Evolutionary conservation across 2,888 invertebrate species (phyloP), one percentile per base, ranked within the genome.

Genomic region (Diachrysia chrysitis): DNA sequence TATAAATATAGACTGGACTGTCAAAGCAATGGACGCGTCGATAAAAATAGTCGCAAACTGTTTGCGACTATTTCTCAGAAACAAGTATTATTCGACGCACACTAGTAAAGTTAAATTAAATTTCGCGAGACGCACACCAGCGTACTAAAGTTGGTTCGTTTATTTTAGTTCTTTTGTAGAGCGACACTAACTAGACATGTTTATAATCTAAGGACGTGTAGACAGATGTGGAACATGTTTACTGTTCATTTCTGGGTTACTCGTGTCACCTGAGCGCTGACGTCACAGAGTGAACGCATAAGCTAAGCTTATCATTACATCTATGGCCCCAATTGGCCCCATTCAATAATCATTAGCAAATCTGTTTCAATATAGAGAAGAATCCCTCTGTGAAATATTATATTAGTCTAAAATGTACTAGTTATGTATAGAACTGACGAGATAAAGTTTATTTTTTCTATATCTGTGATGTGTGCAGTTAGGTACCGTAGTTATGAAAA

Each of bases 401-500:
- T 73, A 65, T 85, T 92, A 92, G 87, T 77, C 71, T 85, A 85
- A 90, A 91, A 88, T 90, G 91, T 91, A 92, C 90, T 91, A 91
- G 91, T 91, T 90, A 89, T 89, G 86, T 91, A 90, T 90, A 91
- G 85, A 87, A 86, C 78, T 85, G 85, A 85, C 86, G 86, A 81
- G 86, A 69, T 82, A 86, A 89, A 89, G 84, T 89, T 90, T 92
- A 91, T 93, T 89, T 92, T 92, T 92, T 92, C 90, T 91, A 92
- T 90, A 90, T 91, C 93, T 93, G 93, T 93, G 93, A 93, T 92
- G 90, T 87, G 89, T 87, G 90, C 87, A 86, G 87, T 89, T 87
- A 89, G 85, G 79, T 87, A 84, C 86, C 86, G 67, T 78, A 73
- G 76, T 86, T 90, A 92, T 82, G 79, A 84, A 84, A 88, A 89